Base-by-base conservation (phyloP, 2,888 invertebrate species). In the Coleophora flavipennella region DNA sequence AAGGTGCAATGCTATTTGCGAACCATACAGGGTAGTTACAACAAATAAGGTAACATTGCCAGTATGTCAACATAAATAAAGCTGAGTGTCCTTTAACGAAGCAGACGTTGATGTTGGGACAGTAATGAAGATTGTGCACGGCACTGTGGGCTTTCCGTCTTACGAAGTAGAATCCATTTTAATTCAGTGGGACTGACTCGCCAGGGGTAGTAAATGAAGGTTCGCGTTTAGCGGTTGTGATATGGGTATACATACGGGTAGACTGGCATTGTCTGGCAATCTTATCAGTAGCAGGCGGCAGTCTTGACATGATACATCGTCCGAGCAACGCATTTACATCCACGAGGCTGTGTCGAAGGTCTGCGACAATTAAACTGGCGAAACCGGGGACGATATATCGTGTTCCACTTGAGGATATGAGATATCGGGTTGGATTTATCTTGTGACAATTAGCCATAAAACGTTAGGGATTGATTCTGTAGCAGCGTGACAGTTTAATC, bases 261-360 rank as follows among this genome's bases (percentile, higher is more conserved):
- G 78, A 81, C 79, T 81, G 78, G 80, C 83, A 83, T 83, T 83
- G 83, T 83, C 81, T 83, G 65, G 73, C 77, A 83, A 84, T 83
- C 79, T 81, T 81, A 84, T 84, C 83, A 74, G 72, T 52, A 57
- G 63, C 73, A 66, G 71, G 69, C 70, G 68, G 64, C 66, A 52
- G 68, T 64, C 74, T 73, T 73, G 79, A 72, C 83, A 75, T 81
- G 83, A 84, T 78, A 76, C 78, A 84, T 78, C 65, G 70, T 65
- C 53, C 54, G 53, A 53, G 51, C 56, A 63, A 61, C 67, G 65
- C 62, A 65, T 69, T 71, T 41, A 42, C 41, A 45, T 44, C 42
- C 43, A 20, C 20, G 20, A 20, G 20, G 20, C 20, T 33, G 13
- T 33, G 13, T 33, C 33, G 33, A 33, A 26, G 25, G 26, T 12